Evolutionary conservation across 1,140 invertebrate species (phyloP).

Genomic region (Ridgeia piscesae): DNA sequence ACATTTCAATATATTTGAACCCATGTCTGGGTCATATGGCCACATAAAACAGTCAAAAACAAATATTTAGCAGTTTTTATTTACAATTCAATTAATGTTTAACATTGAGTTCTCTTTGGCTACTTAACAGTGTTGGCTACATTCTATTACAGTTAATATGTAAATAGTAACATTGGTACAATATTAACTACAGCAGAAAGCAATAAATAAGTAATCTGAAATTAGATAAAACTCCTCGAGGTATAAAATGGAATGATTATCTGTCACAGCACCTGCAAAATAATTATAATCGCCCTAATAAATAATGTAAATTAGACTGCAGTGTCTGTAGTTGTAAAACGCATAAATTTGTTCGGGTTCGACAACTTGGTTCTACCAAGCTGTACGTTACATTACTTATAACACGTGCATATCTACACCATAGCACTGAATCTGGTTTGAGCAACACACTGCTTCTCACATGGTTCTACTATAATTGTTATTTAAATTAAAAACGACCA

Average conservation of each 20-base stretch:
- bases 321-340: background rate
- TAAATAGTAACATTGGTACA: background rate
- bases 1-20: no score
- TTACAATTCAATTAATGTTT: background rate
- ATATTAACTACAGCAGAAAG: background rate
- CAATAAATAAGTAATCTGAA: conserved; percentile 6
- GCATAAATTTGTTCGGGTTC: background rate
- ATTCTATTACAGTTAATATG: background rate
- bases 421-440: background rate
- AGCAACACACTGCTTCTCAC: background rate
- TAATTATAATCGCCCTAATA: background rate
- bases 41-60: background rate
- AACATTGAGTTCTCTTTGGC: background rate
- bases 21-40: no score
- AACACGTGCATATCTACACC: background rate
- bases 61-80: background rate
- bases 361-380: background rate
- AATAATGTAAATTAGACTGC: background rate
- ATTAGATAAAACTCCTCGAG: background rate
- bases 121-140: background rate
- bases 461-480: background rate
- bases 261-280: background rate
- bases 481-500: background rate
- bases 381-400: background rate
- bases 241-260: background rate